Base-by-base conservation (phyloP, 2,888 invertebrate species). In the Lithophane leautieri region DNA sequence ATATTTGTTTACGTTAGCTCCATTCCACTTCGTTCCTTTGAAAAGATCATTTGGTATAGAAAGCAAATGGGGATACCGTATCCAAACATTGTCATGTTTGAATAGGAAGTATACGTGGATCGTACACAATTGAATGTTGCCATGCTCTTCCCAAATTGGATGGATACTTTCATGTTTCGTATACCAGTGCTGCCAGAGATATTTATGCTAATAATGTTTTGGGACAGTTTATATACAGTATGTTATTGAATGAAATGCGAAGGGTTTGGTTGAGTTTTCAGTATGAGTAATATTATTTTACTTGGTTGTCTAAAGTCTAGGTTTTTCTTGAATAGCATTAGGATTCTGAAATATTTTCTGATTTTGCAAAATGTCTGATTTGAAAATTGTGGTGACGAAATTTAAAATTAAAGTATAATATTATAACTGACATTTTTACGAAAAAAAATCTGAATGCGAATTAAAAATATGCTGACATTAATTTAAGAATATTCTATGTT, bases 31-130 rank as follows among this genome's bases (percentile, higher is more conserved):
- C 72, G 68, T 83, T 88, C 83, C 90, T 91, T 92, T 92, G 89
- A 91, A 93, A 92, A 92, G 90, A 91, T 92, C 90, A 93, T 92
- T 90, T 88, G 86, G 88, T 87, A 93, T 92, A 92, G 90, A 92
- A 92, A 93, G 92, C 91, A 93, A 92, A 94, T 89, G 91, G 86
- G 73, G 85, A 86, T 88, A 92, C 91, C 89, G 92, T 91, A 92
- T 91, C 90, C 92, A 93, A 93, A 94, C 89, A 92, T 90, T 89
- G 88, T 85, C 83, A 85, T 89, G 79, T 87, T 86, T 88, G 84
- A 84, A 86, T 86, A 79, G 76, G 73, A 86, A 78, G 63, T 56
- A 60, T 54, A 81, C 70, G 70, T 69, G 73, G 63, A 82, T 70
- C 44, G 79, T 54, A 63, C 68, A 87, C 85, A 85, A 84, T 88